Conservation (phyloP, 1,140 invertebrate genomes). For the Drosophila kikkawai region DNA sequence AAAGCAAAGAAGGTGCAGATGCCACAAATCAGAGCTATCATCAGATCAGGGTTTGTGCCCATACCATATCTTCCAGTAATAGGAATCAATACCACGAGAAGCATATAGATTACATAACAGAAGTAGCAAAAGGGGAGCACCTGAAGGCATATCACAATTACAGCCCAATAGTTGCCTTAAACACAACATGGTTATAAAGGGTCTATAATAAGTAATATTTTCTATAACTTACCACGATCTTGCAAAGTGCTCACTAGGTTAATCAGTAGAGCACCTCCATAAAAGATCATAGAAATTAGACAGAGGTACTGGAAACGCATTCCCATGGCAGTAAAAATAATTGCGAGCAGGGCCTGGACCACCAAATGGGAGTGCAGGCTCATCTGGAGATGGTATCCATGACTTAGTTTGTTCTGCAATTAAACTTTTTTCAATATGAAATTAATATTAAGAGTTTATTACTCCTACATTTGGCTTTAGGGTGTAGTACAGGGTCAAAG, state of each 20-base stretch:
- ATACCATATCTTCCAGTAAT: constrained; percentile 89
- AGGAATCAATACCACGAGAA: constrained; percentile 89
- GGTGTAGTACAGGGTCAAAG: constrained; percentile 39
- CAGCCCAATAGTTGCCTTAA: constrained; percentile 85
- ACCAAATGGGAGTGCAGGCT: constrained; percentile 58
- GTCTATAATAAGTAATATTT: neutral
- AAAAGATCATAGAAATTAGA: constrained; percentile 70
- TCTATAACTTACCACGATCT: constrained; percentile 60
- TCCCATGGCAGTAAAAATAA: constrained; percentile 42
- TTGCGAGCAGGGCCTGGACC: constrained; percentile 43
- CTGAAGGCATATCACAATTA: constrained; percentile 85
- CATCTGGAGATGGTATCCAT: constrained; percentile 59
- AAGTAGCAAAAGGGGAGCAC: constrained; percentile 86
- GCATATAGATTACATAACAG: constrained; percentile 87
- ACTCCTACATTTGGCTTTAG: constrained; percentile 86
- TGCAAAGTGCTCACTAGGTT: constrained; percentile 67
- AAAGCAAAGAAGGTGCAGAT: constrained; percentile 76
- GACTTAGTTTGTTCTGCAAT: constrained; percentile 50
- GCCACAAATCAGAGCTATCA: constrained; percentile 85
- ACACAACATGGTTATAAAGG: neutral
- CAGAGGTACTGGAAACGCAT: constrained; percentile 60
- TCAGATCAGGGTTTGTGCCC: constrained; percentile 87
- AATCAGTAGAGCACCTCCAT: constrained; percentile 51
- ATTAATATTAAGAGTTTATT: accelerated
- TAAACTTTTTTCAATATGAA: neutral